phyloP scores from a whole-genome alignment of 92 coral and sea anemone genomes.

The Heteractis magnifica region DNA sequence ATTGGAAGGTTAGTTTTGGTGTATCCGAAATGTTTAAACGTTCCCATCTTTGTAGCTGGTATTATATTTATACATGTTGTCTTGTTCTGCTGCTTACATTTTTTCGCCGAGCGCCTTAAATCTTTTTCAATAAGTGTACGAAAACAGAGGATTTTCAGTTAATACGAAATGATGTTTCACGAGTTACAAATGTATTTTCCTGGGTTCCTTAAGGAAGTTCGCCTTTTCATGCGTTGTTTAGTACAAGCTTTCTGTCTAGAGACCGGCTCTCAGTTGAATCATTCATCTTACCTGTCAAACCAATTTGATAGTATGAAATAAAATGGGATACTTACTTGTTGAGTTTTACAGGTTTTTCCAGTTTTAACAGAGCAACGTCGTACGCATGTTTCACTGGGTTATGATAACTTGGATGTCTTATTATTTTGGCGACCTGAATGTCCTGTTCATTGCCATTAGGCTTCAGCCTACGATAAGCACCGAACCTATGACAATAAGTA shows the following conservation, averaged over 20 bases:
- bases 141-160: too few relatives aligned
- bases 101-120: too few relatives aligned
- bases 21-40: too few relatives aligned
- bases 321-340: constrained; percentile 24
- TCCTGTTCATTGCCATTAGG: constrained; percentile 16
- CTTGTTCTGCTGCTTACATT: too few relatives aligned
- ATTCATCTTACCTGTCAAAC: background rate
- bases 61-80: too few relatives aligned
- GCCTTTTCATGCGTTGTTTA: background rate
- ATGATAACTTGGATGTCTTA: constrained; percentile 17
- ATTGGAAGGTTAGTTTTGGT: background rate
- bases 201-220: background rate
- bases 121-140: too few relatives aligned
- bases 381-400: constrained; percentile 25
- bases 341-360: constrained; percentile 20
- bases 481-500: background rate
- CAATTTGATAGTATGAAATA: background rate
- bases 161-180: too few relatives aligned
- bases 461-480: constrained; percentile 18
- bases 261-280: background rate
- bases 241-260: background rate
- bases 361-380: constrained; percentile 25
- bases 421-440: constrained; percentile 18
- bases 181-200: background rate
- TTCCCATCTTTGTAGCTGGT: too few relatives aligned